phyloP scores from a whole-genome alignment of 1,140 invertebrate species.

The Brachionus rotundiformis region DNA sequence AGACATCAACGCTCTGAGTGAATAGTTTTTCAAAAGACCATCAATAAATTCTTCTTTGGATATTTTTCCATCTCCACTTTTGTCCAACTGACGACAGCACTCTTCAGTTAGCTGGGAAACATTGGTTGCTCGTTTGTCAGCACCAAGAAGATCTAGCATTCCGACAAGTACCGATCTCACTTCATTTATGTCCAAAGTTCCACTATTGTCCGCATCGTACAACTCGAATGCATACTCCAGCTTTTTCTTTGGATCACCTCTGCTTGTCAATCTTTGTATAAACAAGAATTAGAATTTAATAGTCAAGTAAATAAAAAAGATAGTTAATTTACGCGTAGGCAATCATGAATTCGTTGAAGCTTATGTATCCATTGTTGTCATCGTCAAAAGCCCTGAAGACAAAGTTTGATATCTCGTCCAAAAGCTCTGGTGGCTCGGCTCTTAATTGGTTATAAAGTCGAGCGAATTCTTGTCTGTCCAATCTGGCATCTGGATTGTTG shows the following conservation, averaged over 20 bases:
- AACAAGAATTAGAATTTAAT: too few relatives aligned
- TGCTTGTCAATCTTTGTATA: not conserved
- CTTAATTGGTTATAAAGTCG: not conserved
- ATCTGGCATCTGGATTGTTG: not conserved
- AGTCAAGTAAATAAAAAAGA: too few relatives aligned
- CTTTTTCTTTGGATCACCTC: constrained; percentile 1
- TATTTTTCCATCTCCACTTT: constrained; percentile 4
- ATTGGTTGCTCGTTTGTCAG: not conserved
- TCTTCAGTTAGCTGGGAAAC: not conserved
- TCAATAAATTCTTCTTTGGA: constrained; percentile 39
- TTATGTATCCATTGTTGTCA: constrained; percentile 17
- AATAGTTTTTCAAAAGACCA: constrained; percentile 24
- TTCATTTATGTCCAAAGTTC: not conserved
- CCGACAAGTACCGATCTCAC: not conserved
- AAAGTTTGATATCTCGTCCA: constrained; percentile 27
- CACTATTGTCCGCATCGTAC: constrained; percentile 31
- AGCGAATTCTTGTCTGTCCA: constrained; percentile 5
- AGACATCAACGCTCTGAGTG: constrained; percentile 15
- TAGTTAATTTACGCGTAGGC: not conserved
- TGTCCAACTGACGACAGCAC: not conserved
- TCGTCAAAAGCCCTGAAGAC: constrained; percentile 33
- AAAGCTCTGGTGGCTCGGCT: not conserved
- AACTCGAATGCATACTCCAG: constrained; percentile 35
- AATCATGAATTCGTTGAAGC: constrained; percentile 11
- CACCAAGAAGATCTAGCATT: not conserved